Conservation (phyloP, 2,888 invertebrate genomes). For the Campoplex capitator region DNA sequence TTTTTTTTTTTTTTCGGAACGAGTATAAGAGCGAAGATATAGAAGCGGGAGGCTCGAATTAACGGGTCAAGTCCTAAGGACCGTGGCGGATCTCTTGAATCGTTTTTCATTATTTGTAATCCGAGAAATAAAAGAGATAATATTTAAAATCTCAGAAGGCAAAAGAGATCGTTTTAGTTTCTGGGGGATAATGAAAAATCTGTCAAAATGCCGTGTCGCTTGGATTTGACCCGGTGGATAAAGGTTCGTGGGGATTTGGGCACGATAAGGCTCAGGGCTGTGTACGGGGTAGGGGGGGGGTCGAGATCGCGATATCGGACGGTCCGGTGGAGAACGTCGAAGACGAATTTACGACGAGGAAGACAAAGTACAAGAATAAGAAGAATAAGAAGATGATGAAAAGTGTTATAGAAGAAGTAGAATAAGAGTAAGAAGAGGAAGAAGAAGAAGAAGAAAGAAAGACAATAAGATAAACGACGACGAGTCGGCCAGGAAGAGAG, state of each 20-base stretch:
- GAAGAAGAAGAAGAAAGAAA: slow-evolving; percentile 49
- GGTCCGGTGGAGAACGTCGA: slow-evolving; percentile 39
- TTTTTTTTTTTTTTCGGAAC: slow-evolving; percentile 36
- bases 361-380: slow-evolving; percentile 30
- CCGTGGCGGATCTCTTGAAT: slow-evolving; percentile 7
- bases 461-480: slow-evolving; percentile 35
- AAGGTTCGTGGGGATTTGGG: slow-evolving; percentile 19
- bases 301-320: slow-evolving; percentile 52
- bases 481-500: slow-evolving; percentile 37
- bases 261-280: slow-evolving; percentile 20
- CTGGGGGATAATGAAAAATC: too few relatives aligned
- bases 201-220: slow-evolving; percentile 3
- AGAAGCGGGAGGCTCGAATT: slow-evolving; percentile 16
- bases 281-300: not conserved
- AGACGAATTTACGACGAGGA: slow-evolving; percentile 26
- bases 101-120: not conserved
- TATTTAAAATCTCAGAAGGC: not conserved
- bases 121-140: not conserved
- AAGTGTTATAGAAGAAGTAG: slow-evolving; percentile 44
- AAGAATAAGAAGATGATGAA: slow-evolving; percentile 38
- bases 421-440: slow-evolving; percentile 42
- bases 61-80: slow-evolving; percentile 50
- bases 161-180: too few relatives aligned
- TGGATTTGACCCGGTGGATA: slow-evolving; percentile 10
- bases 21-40: slow-evolving; percentile 51